Base-by-base conservation (phyloP, 2,797 vertebrate genomes). In the Gymnoscopelus braueri region DNA sequence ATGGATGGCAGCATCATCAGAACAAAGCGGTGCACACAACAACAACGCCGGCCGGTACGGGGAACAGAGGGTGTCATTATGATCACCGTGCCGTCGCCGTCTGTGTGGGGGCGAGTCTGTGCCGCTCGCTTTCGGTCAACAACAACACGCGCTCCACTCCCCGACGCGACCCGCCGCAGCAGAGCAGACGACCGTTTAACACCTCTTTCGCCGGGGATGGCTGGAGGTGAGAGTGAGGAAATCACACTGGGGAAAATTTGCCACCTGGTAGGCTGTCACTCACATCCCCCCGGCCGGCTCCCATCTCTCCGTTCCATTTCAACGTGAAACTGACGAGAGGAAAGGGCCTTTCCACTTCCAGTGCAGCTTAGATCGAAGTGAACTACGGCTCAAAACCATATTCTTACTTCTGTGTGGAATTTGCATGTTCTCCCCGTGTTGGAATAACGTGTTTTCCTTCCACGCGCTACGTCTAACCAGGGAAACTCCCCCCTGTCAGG, bases 141-240 rank as follows among this genome's bases (percentile, higher is more conserved):
- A 52, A 72, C 80, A 84, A 78, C 67, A 10, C 12, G 1, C 39
- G 60, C 72, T 60, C 69, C 64, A 60, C 66, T 72, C 19, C 19
- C 19, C 19, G 19, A 19, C 19, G 19, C n/a, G n/a, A n/a, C n/a
- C n/a, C n/a, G n/a, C n/a, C n/a, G n/a, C n/a, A 19, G 19, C 19
- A 19, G 75, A 65, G 9, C 72, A 53, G 44, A 58, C 64, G 70
- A 73, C 84, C 84, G 83, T 80, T 87, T 80, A 80, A 65, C 51
- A 3, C 51, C 58, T 64, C 49, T 73, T 76, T 84, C 72, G 71
- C 74, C 68, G 19, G 50, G 5, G 49, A 65, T 24, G 80, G 76
- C 79, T 82, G 5, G 0, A 56, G 79, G 80, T 39, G 19, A 65
- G 29, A 23, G 64, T 69, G 69, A 77, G 72, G 71, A 69, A 53